Evolutionary conservation across 2,113 vertebrate species (phyloP).

Genomic region (Oenanthe oenanthe): DNA sequence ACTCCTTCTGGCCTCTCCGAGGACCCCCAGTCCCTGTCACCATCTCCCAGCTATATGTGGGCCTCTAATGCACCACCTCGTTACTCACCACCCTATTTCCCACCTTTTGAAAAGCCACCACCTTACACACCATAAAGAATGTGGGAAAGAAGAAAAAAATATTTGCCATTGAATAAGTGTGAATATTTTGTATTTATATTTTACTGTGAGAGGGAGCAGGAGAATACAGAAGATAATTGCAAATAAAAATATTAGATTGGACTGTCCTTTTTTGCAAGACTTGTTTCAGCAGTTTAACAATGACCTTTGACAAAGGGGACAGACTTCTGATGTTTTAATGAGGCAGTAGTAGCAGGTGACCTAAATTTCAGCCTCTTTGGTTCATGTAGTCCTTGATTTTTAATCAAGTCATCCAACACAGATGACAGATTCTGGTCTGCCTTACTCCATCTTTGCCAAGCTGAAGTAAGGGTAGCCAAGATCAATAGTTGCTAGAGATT

Average conservation of each 20-base stretch:
- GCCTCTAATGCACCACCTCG: slow-evolving; percentile 89
- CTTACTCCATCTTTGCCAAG: slow-evolving; percentile 32
- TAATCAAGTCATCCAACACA: neutral
- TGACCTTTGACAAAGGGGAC: neutral
- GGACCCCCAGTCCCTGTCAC: slow-evolving; percentile 83
- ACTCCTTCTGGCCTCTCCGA: slow-evolving; percentile 90
- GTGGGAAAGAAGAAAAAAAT: neutral
- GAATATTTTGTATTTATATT: slow-evolving; percentile 75
- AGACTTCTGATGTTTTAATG: neutral
- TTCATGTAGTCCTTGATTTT: slow-evolving; percentile 13
- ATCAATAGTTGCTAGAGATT: neutral
- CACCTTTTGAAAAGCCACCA: slow-evolving; percentile 95
- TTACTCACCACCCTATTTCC: slow-evolving; percentile 93
- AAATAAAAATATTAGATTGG: neutral
- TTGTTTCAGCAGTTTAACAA: neutral
- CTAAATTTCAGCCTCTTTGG: slow-evolving; percentile 3
- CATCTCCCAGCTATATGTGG: slow-evolving; percentile 95
- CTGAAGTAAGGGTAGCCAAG: neutral
- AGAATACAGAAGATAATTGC: neutral
- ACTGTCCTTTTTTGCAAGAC: neutral
- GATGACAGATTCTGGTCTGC: neutral
- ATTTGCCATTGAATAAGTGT: slow-evolving; percentile 48
- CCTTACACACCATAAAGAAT: slow-evolving; percentile 89
- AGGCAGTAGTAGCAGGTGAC: neutral
- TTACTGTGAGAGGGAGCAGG: slow-evolving; percentile 54